phyloP scores from a whole-genome alignment of 1,140 invertebrate species.

The Eumaeus atala region DNA sequence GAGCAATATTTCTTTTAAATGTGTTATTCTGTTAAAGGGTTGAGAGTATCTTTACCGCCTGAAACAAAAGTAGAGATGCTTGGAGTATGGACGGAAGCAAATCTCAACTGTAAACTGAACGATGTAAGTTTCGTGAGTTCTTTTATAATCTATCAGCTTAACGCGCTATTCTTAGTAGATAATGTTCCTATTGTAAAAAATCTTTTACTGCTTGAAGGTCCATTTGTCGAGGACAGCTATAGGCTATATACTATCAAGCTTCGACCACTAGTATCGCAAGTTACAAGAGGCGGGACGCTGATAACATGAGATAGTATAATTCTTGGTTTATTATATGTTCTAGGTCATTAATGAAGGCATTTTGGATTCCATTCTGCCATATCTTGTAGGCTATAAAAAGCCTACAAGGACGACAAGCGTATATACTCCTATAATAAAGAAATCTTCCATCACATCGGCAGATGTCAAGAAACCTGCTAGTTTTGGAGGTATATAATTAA shows the following conservation, averaged over 20 bases:
- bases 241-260: too few species aligned
- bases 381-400: constrained; percentile 75
- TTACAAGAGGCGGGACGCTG: too few species aligned
- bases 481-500: constrained; percentile 67
- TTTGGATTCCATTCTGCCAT: constrained; percentile 84
- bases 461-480: constrained; percentile 73
- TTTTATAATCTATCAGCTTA: constrained; percentile 50
- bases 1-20: too few species aligned
- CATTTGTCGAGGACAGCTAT: too few species aligned
- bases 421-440: constrained; percentile 76
- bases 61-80: constrained; percentile 63
- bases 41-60: constrained; percentile 35
- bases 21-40: constrained; percentile 33
- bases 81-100: constrained; percentile 65
- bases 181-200: too few species aligned
- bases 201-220: too few species aligned
- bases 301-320: neutral
- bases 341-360: constrained; percentile 83
- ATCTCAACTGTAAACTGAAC: constrained; percentile 65
- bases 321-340: neutral
- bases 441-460: constrained; percentile 41
- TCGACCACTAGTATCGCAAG: too few species aligned
- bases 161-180: too few species aligned
- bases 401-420: constrained; percentile 63
- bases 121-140: constrained; percentile 41